A percentile compares a stretch with the other conserved stretches of the same genome.
phyloP scores from a whole-genome alignment of 37 sponge, comb jelly and placozoan genomes.

The Theonella swinhoei region DNA sequence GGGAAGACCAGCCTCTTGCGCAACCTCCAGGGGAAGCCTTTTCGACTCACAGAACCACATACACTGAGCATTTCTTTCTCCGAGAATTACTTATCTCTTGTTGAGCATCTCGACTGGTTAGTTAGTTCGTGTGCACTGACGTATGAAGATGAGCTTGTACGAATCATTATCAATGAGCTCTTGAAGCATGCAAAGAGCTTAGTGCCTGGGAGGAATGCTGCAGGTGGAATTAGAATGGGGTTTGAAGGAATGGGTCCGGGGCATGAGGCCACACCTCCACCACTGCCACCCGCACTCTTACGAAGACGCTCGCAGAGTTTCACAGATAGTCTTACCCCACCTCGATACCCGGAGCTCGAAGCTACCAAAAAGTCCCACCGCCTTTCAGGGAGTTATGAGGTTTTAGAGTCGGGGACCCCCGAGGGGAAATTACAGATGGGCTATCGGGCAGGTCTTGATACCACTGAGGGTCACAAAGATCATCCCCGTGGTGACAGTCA shows the following conservation, averaged over 20 bases:
- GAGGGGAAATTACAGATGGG: conserved; percentile 44
- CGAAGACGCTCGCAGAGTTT: conserved; percentile 14
- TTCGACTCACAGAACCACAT: conserved; percentile 49
- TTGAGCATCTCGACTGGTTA: conserved; percentile 25
- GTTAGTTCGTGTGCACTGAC: conserved; percentile 15
- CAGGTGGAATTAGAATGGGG: background rate
- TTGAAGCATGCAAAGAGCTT: conserved; percentile 31
- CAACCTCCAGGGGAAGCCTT: conserved; percentile 50
- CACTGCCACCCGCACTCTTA: conserved; percentile 24
- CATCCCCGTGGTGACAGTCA: background rate
- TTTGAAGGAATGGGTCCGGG: background rate
- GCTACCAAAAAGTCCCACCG: background rate
- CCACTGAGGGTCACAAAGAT: background rate
- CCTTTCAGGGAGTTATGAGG: conserved; percentile 42
- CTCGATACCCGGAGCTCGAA: background rate
- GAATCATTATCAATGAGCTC: conserved; percentile 61
- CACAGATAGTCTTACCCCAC: background rate
- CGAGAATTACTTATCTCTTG: conserved; percentile 17
- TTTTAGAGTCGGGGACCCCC: conserved; percentile 10
- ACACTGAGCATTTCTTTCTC: conserved; percentile 15
- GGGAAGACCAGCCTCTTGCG: conserved; percentile 83
- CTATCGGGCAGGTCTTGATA: background rate
- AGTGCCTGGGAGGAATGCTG: background rate
- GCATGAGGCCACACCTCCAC: conserved; percentile 19
- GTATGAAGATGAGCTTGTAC: conserved; percentile 61